A percentile compares a stretch with the other conserved stretches of the same genome.
phyloP scores from a whole-genome alignment of 2,888 invertebrate species.

The Drosophila tanythrix region DNA sequence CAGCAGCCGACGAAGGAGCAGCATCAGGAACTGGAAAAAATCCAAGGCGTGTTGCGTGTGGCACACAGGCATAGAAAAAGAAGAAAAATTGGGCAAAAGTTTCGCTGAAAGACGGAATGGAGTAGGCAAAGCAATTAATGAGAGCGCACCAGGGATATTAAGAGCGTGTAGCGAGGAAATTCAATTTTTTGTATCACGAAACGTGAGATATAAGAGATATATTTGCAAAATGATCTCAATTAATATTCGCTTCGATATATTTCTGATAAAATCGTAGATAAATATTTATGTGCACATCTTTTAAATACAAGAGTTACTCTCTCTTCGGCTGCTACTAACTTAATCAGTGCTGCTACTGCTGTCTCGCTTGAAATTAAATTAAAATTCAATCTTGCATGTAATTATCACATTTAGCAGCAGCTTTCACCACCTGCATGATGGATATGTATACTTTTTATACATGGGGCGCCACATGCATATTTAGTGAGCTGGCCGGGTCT shows the following conservation, averaged over 20 bases:
- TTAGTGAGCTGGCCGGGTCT: conserved; percentile 10
- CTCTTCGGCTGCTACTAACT: neutral
- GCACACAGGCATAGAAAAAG: conserved; percentile 35
- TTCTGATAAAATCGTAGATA: neutral
- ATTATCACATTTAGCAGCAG: conserved; percentile 82
- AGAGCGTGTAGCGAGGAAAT: conserved; percentile 44
- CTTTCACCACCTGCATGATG: conserved; percentile 29
- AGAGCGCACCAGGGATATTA: conserved; percentile 17
- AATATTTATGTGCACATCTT: neutral
- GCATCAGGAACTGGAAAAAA: conserved; percentile 19
- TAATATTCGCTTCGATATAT: neutral
- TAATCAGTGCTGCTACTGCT: neutral
- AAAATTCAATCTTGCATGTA: conserved; percentile 84
- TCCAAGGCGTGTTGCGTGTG: conserved; percentile 59
- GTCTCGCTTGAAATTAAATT: conserved; percentile 79
- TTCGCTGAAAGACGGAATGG: conserved; percentile 27
- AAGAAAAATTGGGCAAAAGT: conserved; percentile 66
- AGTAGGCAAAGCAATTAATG: conserved; percentile 64
- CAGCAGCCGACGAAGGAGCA: conserved; percentile 6
- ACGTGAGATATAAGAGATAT: conserved; percentile 1
- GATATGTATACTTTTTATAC: conserved; percentile 17
- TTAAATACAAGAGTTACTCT: neutral
- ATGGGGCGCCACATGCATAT: conserved; percentile 22
- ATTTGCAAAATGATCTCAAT: neutral
- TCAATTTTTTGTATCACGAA: conserved; percentile 14